Conservation (phyloP, 2,113 vertebrate genomes). For the Sturnus vulgaris region DNA sequence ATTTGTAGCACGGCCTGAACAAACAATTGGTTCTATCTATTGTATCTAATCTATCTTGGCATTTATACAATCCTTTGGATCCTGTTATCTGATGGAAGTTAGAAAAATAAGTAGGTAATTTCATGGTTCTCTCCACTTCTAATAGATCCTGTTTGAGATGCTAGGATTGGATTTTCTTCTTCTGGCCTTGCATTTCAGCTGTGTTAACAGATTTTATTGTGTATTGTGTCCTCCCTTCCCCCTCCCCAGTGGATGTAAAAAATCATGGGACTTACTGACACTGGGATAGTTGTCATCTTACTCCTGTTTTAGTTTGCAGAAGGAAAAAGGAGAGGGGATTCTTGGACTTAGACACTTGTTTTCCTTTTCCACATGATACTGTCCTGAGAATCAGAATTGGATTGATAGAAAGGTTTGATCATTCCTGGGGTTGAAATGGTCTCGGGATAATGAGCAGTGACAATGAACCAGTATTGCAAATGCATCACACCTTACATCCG, state of each 20-base stretch:
- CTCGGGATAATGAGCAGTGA: not conserved
- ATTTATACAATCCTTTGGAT: constrained; percentile 53
- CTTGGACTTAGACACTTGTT: not conserved
- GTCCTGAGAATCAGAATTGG: not conserved
- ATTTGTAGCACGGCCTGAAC: not conserved
- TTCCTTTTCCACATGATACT: not conserved
- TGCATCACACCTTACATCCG: not conserved
- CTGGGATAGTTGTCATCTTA: not conserved
- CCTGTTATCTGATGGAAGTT: constrained; percentile 32
- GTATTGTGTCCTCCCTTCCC: not conserved
- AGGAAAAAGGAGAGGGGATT: not conserved
- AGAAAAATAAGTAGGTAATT: constrained; percentile 54
- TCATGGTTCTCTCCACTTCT: constrained; percentile 47
- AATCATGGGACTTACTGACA: not conserved
- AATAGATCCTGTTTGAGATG: constrained; percentile 25
- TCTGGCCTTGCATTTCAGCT: not conserved
- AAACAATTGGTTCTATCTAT: constrained; percentile 50
- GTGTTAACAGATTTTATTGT: not conserved
- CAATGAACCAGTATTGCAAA: not conserved
- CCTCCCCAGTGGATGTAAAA: not conserved
- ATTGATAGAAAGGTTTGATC: not conserved
- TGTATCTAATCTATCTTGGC: constrained; percentile 55
- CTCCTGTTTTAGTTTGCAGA: not conserved
- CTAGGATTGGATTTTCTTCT: constrained; percentile 22
- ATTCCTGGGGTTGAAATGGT: not conserved